These are phyloP conservation scores for Griposia aprilina DNA, from an alignment of 2,888 invertebrate genomes.

Conservation along the genomic window DNA sequence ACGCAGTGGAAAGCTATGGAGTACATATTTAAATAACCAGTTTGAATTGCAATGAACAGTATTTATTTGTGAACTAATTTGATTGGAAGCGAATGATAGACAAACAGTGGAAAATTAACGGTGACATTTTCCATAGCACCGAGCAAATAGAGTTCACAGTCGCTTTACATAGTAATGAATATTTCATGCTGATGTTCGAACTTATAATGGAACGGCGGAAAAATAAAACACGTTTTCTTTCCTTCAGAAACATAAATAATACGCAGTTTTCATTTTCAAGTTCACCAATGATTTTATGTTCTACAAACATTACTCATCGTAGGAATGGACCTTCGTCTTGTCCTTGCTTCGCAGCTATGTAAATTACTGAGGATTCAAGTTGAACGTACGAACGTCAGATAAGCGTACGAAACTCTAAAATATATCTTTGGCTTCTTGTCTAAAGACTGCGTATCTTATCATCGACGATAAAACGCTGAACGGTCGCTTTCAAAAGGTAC, in stretches of 20 bases:
- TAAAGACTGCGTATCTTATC: conserved; percentile 81
- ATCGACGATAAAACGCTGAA: conserved; percentile 72
- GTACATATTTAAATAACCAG: conserved; percentile 36
- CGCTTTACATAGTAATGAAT: conserved; percentile 20
- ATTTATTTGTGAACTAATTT: conserved; percentile 51
- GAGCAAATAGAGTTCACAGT: not conserved
- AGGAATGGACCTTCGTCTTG: conserved; percentile 53
- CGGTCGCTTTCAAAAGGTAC: conserved; percentile 73
- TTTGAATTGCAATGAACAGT: conserved; percentile 34
- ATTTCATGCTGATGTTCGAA: not conserved
- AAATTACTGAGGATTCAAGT: conserved; percentile 80
- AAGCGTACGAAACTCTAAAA: conserved; percentile 72
- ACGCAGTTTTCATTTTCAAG: conserved; percentile 37
- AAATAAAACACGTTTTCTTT: conserved; percentile 14
- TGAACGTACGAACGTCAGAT: conserved; percentile 84
- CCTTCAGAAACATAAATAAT: conserved; percentile 14
- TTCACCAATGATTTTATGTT: conserved; percentile 37
- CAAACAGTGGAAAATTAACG: conserved; percentile 45
- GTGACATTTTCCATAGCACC: conserved; percentile 34
- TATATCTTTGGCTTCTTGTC: conserved; percentile 80
- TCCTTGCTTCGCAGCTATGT: conserved; percentile 74
- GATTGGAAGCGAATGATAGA: conserved; percentile 29
- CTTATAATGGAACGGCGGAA: not conserved
- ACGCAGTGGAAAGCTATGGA: conserved; percentile 35
- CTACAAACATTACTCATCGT: conserved; percentile 46